These are phyloP conservation scores for Micrasema minimum DNA, from an alignment of 1,140 invertebrate genomes.

Conservation along the genomic window DNA sequence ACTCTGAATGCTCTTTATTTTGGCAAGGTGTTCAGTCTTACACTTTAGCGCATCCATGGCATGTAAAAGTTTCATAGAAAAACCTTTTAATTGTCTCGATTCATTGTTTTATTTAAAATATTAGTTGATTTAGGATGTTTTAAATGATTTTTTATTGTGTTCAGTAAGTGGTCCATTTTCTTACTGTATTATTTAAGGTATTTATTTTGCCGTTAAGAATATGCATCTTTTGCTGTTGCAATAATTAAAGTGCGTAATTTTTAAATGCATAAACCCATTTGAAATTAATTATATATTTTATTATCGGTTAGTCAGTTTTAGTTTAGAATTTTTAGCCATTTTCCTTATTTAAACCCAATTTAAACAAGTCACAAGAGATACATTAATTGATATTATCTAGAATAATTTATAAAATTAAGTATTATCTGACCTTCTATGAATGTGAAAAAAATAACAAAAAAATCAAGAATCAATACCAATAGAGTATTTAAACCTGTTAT, in stretches of 20 bases:
- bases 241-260: neutral
- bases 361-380: slow-evolving; percentile 15
- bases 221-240: neutral
- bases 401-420: too few relatives aligned
- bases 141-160: slow-evolving; percentile 4
- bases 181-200: neutral
- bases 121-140: neutral
- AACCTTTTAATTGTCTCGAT: slow-evolving; percentile 10
- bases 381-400: too few relatives aligned
- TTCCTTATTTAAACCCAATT: slow-evolving; percentile 28
- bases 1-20: too few relatives aligned
- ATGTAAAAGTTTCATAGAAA: too few relatives aligned
- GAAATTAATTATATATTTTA: neutral
- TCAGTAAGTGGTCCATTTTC: neutral
- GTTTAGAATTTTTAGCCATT: slow-evolving; percentile 34
- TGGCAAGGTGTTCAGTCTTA: too few relatives aligned
- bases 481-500: too few relatives aligned
- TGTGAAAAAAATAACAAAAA: too few relatives aligned
- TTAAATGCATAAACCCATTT: neutral
- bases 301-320: slow-evolving; percentile 15
- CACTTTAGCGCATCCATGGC: too few relatives aligned
- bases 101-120: slow-evolving; percentile 6
- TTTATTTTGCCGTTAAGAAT: neutral
- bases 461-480: too few relatives aligned
- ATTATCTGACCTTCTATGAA: too few relatives aligned